Conservation (phyloP, 2,888 invertebrate species). For the Fissipunctia ypsillon region DNA sequence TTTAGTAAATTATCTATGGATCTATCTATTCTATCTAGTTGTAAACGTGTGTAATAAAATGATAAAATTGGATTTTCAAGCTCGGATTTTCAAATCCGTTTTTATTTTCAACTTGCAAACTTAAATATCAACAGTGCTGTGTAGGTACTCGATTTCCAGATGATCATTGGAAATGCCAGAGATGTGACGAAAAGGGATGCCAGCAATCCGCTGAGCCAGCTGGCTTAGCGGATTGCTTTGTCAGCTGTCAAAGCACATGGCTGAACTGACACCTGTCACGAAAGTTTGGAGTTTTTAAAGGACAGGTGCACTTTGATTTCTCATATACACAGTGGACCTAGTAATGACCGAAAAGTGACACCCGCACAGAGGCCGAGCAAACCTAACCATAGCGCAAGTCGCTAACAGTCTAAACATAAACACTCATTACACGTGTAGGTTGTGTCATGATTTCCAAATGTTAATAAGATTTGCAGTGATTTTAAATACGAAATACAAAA, state of each 20-base stretch:
- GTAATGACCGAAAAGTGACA: neutral
- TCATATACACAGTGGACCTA: too few species aligned
- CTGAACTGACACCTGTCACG: neutral
- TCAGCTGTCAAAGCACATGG: neutral
- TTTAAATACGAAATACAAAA: too few species aligned
- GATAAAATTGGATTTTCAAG: neutral
- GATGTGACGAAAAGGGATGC: neutral
- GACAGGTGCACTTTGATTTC: too few species aligned
- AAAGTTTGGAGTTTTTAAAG: neutral
- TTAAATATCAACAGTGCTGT: neutral
- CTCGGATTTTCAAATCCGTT: neutral
- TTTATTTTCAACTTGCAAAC: neutral
- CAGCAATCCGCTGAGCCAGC: neutral
- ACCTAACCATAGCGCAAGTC: neutral
- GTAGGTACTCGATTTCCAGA: neutral
- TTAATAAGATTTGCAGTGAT: too few species aligned
- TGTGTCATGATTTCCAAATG: too few species aligned
- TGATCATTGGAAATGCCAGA: neutral
- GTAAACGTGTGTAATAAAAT: neutral
- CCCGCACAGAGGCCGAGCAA: neutral
- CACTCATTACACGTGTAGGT: neutral
- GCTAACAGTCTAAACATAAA: neutral
- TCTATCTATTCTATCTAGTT: too few species aligned
- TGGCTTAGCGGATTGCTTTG: too few species aligned
- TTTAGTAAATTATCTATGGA: neutral